Conservation (phyloP, 1,140 invertebrate genomes). For the Asobara japonica region DNA sequence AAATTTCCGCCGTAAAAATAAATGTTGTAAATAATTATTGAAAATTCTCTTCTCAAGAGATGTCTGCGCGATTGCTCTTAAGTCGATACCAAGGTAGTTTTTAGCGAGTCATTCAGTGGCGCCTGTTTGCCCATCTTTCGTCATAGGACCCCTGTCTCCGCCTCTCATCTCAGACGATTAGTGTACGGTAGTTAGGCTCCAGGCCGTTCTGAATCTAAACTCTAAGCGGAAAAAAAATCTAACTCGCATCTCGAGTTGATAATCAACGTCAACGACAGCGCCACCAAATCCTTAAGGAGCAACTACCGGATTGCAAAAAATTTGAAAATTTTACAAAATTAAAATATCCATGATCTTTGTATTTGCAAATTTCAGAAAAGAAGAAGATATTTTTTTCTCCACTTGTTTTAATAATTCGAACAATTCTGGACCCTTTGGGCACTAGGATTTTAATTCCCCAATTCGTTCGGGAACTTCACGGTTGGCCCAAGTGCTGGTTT, state of each 20-base stretch:
- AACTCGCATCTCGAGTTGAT: slow-evolving; percentile 32
- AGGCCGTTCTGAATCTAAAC: background rate
- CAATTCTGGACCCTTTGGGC: too few relatives aligned
- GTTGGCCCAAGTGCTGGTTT: background rate
- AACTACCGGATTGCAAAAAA: too few relatives aligned
- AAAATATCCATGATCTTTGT: too few relatives aligned
- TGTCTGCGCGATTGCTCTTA: too few relatives aligned
- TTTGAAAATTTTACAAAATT: too few relatives aligned
- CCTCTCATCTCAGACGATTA: slow-evolving; percentile 27
- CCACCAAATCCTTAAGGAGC: too few relatives aligned
- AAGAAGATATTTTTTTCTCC: too few relatives aligned
- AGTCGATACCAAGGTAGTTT: slow-evolving; percentile 33
- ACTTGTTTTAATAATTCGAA: background rate
- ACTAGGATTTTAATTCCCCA: slow-evolving; percentile 58
- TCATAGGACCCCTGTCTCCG: slow-evolving; percentile 13
- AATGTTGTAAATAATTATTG: too few relatives aligned
- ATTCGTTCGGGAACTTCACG: slow-evolving; percentile 55
- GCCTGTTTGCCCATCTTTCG: slow-evolving; percentile 47
- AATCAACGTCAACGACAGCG: slow-evolving; percentile 55
- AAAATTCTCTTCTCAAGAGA: too few relatives aligned
- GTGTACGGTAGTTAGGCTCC: slow-evolving; percentile 22
- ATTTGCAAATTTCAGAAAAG: too few relatives aligned
- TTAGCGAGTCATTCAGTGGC: slow-evolving; percentile 52
- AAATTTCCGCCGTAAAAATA: too few relatives aligned
- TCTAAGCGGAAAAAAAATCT: slow-evolving; percentile 47